A percentile compares a stretch with the other conserved stretches of the same genome.
These are phyloP conservation scores for Chionis minor DNA, from an alignment of 2,113 vertebrate genomes.

Conservation along the genomic window DNA sequence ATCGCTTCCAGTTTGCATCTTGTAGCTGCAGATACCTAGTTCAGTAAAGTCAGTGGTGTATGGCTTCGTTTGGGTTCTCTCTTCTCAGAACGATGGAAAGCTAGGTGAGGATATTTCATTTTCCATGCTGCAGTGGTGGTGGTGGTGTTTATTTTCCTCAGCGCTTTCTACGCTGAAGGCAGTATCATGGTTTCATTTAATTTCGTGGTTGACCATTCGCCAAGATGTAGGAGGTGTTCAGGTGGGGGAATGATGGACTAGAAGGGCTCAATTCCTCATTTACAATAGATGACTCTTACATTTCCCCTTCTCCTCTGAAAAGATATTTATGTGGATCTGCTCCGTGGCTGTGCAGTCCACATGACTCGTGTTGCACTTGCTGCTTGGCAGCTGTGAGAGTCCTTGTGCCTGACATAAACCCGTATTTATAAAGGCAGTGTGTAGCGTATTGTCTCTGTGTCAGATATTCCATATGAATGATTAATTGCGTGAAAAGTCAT, in stretches of 20 bases:
- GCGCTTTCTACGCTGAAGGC: background rate
- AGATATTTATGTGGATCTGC: background rate
- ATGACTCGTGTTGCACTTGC: background rate
- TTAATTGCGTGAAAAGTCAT: background rate
- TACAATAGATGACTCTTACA: background rate
- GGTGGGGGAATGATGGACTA: background rate
- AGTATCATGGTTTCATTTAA: background rate
- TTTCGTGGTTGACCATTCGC: background rate
- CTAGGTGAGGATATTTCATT: background rate
- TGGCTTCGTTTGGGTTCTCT: background rate
- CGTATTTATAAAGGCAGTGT: background rate
- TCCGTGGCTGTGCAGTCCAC: background rate
- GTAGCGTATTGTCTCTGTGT: background rate
- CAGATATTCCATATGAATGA: background rate
- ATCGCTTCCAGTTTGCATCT: background rate
- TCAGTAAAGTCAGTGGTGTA: background rate
- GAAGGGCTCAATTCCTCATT: background rate
- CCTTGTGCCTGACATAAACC: background rate
- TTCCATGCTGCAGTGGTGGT: background rate
- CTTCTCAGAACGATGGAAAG: background rate
- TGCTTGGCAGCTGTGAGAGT: background rate
- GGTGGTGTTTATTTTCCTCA: background rate
- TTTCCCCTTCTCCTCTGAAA: background rate
- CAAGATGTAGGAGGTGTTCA: background rate
- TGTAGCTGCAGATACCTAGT: background rate